These are phyloP conservation scores for Lordiphosa collinella DNA, from an alignment of 1,140 invertebrate genomes.

Conservation along the genomic window DNA sequence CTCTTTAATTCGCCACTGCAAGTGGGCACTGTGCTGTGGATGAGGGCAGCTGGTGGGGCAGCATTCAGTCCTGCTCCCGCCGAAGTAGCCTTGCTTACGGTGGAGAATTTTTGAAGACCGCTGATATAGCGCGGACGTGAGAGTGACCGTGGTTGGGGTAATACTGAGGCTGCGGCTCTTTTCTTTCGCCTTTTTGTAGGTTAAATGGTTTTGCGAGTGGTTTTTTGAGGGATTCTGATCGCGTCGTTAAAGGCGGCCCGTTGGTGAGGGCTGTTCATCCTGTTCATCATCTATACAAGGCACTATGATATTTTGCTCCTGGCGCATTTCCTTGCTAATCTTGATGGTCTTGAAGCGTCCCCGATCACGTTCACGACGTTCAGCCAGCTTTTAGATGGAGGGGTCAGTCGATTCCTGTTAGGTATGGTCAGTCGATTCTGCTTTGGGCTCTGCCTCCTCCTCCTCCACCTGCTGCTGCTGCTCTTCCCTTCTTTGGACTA, in stretches of 20 bases:
- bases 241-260: slow-evolving; percentile 45
- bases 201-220: slow-evolving; percentile 53
- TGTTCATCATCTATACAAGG: slow-evolving; percentile 68
- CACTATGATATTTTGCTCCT: slow-evolving; percentile 45
- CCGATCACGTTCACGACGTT: slow-evolving; percentile 64
- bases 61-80: slow-evolving; percentile 64
- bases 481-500: slow-evolving; percentile 52
- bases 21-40: slow-evolving; percentile 2
- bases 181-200: slow-evolving; percentile 72
- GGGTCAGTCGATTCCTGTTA: slow-evolving; percentile 15
- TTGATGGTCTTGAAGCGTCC: slow-evolving; percentile 79
- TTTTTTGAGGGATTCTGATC: slow-evolving; percentile 29
- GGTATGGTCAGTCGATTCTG: slow-evolving; percentile 12
- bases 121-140: slow-evolving; percentile 73
- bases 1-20: slow-evolving; percentile 56
- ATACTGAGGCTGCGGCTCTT: slow-evolving; percentile 24
- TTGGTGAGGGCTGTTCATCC: slow-evolving; percentile 26
- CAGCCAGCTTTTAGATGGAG: slow-evolving; percentile 51
- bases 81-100: slow-evolving; percentile 66
- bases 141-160: slow-evolving; percentile 53
- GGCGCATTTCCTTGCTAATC: slow-evolving; percentile 59
- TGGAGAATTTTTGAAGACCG: slow-evolving; percentile 64
- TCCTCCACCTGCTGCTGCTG: slow-evolving; percentile 7
- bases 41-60: slow-evolving; percentile 9
- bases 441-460: background rate